A percentile compares a stretch with the other conserved stretches of the same genome.
These are phyloP conservation scores for Dysmachus trigonus DNA, from an alignment of 2,888 invertebrate genomes.

Conservation along the genomic window DNA sequence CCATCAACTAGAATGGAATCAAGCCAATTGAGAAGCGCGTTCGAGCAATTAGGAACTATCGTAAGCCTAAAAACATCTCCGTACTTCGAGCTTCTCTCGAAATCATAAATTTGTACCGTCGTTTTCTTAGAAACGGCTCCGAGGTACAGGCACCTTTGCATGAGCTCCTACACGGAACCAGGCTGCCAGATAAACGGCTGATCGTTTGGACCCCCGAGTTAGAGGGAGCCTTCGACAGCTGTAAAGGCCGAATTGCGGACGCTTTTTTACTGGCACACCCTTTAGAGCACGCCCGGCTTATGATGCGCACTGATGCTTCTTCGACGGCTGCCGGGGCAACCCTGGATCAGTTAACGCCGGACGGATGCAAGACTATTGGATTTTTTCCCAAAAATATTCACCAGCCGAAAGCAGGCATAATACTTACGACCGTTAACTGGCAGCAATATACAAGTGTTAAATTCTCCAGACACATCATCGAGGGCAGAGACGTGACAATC, in stretches of 20 bases:
- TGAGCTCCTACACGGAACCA: not conserved
- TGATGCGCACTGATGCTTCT: not conserved
- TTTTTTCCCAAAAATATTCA: not conserved
- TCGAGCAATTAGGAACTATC: not conserved
- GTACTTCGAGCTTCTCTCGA: not conserved
- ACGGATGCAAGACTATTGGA: not conserved
- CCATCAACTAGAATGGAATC: not conserved
- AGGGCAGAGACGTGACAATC: not conserved
- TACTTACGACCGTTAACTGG: not conserved
- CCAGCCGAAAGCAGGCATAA: not conserved
- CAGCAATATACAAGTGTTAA: not conserved
- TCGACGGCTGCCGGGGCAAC: not conserved
- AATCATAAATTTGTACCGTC: not conserved
- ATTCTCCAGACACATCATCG: not conserved
- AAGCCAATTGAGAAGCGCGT: constrained; percentile 30
- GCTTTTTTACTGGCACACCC: not conserved
- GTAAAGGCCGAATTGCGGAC: not conserved
- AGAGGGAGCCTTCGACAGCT: not conserved
- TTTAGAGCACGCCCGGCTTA: not conserved
- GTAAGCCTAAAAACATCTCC: not conserved
- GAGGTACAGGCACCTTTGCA: not conserved
- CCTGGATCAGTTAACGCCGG: not conserved
- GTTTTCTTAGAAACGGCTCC: not conserved
- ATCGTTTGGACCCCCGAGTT: not conserved
- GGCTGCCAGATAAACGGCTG: not conserved